These are phyloP conservation scores for Forbesichthys papilliferus DNA, from an alignment of 2,113 vertebrate genomes.

Conservation along the genomic window DNA sequence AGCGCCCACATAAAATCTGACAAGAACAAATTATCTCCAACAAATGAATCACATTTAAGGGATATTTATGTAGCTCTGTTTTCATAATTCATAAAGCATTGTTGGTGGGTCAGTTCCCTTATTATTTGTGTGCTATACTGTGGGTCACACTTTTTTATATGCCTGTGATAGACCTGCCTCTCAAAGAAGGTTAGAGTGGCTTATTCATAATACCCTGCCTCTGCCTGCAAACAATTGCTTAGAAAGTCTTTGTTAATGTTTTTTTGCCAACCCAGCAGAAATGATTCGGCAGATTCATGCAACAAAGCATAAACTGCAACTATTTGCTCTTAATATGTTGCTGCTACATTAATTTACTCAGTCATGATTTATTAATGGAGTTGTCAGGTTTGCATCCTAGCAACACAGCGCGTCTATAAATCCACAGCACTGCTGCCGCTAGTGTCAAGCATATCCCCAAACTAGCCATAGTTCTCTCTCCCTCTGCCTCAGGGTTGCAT, in stretches of 20 bases:
- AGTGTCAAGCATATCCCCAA: constrained; percentile 39
- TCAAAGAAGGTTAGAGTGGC: constrained; percentile 34
- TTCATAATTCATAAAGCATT: constrained; percentile 53
- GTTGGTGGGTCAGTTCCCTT: constrained; percentile 37
- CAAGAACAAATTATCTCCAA: constrained; percentile 48
- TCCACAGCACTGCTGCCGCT: constrained; percentile 26
- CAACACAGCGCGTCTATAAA: constrained; percentile 16
- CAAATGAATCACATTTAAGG: constrained; percentile 42
- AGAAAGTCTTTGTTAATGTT: constrained; percentile 15
- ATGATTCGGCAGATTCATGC: constrained; percentile 22
- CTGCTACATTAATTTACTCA: constrained; percentile 21
- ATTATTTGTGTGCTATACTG: constrained; percentile 32
- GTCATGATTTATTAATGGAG: constrained; percentile 20
- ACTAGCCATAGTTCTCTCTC: constrained; percentile 70
- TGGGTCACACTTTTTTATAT: constrained; percentile 43
- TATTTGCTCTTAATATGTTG: constrained; percentile 10
- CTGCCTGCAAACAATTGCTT: constrained; percentile 39
- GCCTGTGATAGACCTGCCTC: constrained; percentile 33
- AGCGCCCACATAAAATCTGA: constrained; percentile 38
- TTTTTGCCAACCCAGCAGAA: constrained; percentile 25
- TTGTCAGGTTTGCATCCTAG: constrained; percentile 23
- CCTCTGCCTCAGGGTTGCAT: constrained; percentile 75
- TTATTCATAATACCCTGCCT: constrained; percentile 34
- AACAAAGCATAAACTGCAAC: constrained; percentile 25
- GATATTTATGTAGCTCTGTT: constrained; percentile 46